These are phyloP conservation scores for Euclidia mi DNA, from an alignment of 2,888 invertebrate species.

Conservation along the genomic window DNA sequence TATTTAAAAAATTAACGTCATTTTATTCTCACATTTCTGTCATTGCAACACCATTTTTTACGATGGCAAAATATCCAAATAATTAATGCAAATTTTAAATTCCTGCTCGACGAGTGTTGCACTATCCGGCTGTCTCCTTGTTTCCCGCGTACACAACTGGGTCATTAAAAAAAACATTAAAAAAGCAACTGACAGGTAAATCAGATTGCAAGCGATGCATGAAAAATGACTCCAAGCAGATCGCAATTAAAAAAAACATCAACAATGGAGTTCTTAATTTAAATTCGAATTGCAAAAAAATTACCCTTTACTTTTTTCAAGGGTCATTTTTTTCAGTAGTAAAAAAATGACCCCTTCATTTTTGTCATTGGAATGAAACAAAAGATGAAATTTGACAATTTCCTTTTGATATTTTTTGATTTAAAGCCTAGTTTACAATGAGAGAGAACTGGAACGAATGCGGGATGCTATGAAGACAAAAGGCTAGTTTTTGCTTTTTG, in stretches of 20 bases:
- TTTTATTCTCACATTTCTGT: too few species aligned
- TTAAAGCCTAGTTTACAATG: slow-evolving; percentile 79
- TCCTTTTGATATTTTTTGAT: slow-evolving; percentile 82
- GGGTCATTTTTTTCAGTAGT: slow-evolving; percentile 51
- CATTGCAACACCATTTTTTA: background rate
- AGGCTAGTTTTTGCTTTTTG: slow-evolving; percentile 63
- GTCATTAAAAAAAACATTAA: slow-evolving; percentile 40
- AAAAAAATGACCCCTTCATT: slow-evolving; percentile 68
- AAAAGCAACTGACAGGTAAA: slow-evolving; percentile 80
- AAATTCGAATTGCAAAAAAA: slow-evolving; percentile 81
- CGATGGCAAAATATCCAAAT: background rate
- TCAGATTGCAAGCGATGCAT: slow-evolving; percentile 88
- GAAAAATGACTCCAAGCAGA: slow-evolving; percentile 85
- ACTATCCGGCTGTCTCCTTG: slow-evolving; percentile 14
- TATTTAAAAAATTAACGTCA: too few species aligned
- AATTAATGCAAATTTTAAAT: background rate
- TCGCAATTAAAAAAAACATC: slow-evolving; percentile 84
- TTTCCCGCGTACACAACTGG: slow-evolving; percentile 54
- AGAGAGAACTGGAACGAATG: slow-evolving; percentile 75
- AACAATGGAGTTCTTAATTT: slow-evolving; percentile 83
- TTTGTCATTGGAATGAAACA: slow-evolving; percentile 83
- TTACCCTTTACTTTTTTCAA: slow-evolving; percentile 36
- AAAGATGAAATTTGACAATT: slow-evolving; percentile 83
- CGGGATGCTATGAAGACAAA: slow-evolving; percentile 62
- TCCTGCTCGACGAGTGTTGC: background rate